Conservation (phyloP, 2,113 vertebrate species). For the Emydocephalus ijimae region DNA sequence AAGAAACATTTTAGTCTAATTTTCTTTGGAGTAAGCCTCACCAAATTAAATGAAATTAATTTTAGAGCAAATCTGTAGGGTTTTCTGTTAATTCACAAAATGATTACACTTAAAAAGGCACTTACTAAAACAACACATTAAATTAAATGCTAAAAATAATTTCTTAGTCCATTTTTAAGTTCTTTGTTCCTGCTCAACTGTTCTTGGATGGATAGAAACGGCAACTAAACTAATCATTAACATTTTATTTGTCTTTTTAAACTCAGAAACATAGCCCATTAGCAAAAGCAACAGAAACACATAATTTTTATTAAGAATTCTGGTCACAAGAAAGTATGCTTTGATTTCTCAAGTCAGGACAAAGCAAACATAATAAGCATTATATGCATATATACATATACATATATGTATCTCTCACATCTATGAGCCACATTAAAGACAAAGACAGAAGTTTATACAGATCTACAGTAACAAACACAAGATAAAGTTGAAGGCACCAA, state of each 20-base stretch:
- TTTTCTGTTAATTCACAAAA: slow-evolving; percentile 25
- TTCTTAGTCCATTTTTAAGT: not conserved
- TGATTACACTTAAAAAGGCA: slow-evolving; percentile 47
- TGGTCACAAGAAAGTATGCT: slow-evolving; percentile 28
- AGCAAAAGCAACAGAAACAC: slow-evolving; percentile 35
- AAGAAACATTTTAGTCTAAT: slow-evolving; percentile 25
- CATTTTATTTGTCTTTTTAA: slow-evolving; percentile 33
- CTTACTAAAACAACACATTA: slow-evolving; percentile 26
- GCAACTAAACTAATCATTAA: slow-evolving; percentile 37
- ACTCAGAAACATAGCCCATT: slow-evolving; percentile 10
- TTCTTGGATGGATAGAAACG: slow-evolving; percentile 11
- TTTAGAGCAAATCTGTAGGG: not conserved
- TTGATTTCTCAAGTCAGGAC: slow-evolving; percentile 58
- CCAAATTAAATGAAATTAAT: not conserved
- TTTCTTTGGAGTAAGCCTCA: not conserved
- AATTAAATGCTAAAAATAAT: slow-evolving; percentile 28
- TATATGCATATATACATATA: slow-evolving; percentile 45
- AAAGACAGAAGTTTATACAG: slow-evolving; percentile 69
- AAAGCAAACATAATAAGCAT: slow-evolving; percentile 70
- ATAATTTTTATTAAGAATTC: slow-evolving; percentile 32
- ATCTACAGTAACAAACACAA: slow-evolving; percentile 66
- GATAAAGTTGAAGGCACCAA: slow-evolving; percentile 57
- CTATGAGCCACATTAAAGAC: slow-evolving; percentile 67
- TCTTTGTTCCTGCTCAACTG: slow-evolving; percentile 20
- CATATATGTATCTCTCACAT: slow-evolving; percentile 41